Conservation (phyloP, 1,140 invertebrate species). For the Drosophila takahashii region DNA sequence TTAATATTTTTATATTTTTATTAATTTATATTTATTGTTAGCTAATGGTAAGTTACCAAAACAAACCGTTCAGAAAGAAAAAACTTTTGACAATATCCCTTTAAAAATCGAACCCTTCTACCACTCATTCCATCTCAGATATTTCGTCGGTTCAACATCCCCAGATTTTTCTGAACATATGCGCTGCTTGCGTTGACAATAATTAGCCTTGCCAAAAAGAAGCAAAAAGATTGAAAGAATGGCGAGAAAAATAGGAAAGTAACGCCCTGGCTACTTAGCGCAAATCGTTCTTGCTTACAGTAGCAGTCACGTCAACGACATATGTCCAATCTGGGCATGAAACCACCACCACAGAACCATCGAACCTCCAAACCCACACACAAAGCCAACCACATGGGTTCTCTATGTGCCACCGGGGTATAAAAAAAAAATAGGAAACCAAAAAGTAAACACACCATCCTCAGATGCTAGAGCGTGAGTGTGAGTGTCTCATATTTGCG, state of each 20-base stretch:
- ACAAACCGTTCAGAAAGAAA: slow-evolving; percentile 1
- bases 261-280: slow-evolving; percentile 76
- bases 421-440: slow-evolving; percentile 59
- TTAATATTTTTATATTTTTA: not conserved
- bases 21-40: not conserved
- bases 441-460: slow-evolving; percentile 72
- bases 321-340: slow-evolving; percentile 66
- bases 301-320: slow-evolving; percentile 71
- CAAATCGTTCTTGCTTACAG: slow-evolving; percentile 45
- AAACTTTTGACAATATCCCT: not conserved
- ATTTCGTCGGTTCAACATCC: not conserved
- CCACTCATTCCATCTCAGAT: not conserved
- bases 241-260: slow-evolving; percentile 35
- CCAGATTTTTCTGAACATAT: slow-evolving; percentile 68
- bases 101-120: slow-evolving; percentile 9
- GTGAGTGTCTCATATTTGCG: slow-evolving; percentile 68
- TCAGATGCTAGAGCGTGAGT: slow-evolving; percentile 19
- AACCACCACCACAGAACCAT: slow-evolving; percentile 58
- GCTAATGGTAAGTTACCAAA: not conserved
- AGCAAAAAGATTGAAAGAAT: slow-evolving; percentile 44
- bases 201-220: slow-evolving; percentile 69
- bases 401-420: slow-evolving; percentile 15
- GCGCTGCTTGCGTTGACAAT: slow-evolving; percentile 63
- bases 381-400: slow-evolving; percentile 47
- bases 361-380: slow-evolving; percentile 14